phyloP scores from a whole-genome alignment of 2,797 vertebrate genomes.

The Molossus alvarezi region DNA sequence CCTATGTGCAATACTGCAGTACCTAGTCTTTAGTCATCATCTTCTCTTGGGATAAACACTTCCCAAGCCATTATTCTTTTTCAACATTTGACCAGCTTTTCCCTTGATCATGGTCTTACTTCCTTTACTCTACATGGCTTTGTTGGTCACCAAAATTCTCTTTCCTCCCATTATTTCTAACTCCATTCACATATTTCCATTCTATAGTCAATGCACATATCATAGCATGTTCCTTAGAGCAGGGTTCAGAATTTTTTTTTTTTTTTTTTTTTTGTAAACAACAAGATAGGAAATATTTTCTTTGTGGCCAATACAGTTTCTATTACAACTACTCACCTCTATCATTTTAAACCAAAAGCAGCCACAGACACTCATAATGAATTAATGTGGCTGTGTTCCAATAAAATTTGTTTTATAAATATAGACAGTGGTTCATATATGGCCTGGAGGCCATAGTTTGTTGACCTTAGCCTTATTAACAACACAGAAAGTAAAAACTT shows the following conservation, averaged over 20 bases:
- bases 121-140: background rate
- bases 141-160: background rate
- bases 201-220: background rate
- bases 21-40: background rate
- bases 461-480: background rate
- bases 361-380: background rate
- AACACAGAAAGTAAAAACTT: background rate
- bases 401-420: background rate
- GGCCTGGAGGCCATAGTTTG: background rate
- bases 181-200: background rate
- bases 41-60: background rate
- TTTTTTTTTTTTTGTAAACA: background rate
- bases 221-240: background rate
- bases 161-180: background rate
- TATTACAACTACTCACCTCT: background rate
- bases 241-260: background rate
- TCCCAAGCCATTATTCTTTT: background rate
- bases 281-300: background rate
- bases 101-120: background rate
- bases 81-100: background rate
- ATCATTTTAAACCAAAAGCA: background rate
- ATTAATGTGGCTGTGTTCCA: background rate
- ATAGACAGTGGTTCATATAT: background rate
- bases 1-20: constrained; percentile 18
- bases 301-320: background rate